Evolutionary conservation across 2,797 vertebrate genomes (phyloP).

Genomic region (Bradypodion pumilum): DNA sequence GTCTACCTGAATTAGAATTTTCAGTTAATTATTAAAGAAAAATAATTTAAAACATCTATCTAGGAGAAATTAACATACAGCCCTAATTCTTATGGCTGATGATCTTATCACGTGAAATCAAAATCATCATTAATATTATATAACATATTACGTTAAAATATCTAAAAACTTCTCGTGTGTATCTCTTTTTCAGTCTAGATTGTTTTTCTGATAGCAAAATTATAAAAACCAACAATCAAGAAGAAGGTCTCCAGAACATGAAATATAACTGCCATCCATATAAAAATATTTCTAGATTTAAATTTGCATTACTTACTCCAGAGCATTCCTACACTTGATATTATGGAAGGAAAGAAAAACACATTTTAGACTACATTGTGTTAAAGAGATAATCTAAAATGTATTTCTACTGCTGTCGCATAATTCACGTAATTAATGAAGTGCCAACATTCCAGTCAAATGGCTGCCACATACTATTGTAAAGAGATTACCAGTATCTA

Average conservation of each 20-base stretch:
- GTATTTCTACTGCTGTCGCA: not conserved
- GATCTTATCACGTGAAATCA: constrained; percentile 27
- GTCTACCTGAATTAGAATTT: constrained; percentile 33
- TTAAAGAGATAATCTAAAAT: constrained; percentile 43
- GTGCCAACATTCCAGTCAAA: constrained; percentile 37
- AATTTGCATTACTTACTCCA: constrained; percentile 1
- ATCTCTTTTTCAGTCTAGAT: not conserved
- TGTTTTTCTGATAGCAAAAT: not conserved
- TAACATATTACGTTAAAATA: constrained; percentile 19
- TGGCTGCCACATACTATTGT: constrained; percentile 47
- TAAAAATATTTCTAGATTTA: constrained; percentile 4
- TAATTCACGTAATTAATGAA: constrained; percentile 25
- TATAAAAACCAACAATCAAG: not conserved
- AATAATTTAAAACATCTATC: constrained; percentile 20
- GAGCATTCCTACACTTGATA: not conserved
- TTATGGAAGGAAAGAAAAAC: constrained; percentile 1
- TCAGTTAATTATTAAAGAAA: constrained; percentile 36
- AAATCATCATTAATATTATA: constrained; percentile 29
- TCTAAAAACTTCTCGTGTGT: not conserved
- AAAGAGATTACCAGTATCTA: constrained; percentile 54
- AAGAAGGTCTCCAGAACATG: not conserved
- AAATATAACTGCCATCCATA: not conserved
- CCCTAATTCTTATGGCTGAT: constrained; percentile 43
- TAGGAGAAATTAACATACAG: constrained; percentile 19
- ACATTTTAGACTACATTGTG: constrained; percentile 3